These are phyloP conservation scores for Zoanthus solanderi DNA, from an alignment of 92 coral and sea anemone species.

Conservation along the genomic window DNA sequence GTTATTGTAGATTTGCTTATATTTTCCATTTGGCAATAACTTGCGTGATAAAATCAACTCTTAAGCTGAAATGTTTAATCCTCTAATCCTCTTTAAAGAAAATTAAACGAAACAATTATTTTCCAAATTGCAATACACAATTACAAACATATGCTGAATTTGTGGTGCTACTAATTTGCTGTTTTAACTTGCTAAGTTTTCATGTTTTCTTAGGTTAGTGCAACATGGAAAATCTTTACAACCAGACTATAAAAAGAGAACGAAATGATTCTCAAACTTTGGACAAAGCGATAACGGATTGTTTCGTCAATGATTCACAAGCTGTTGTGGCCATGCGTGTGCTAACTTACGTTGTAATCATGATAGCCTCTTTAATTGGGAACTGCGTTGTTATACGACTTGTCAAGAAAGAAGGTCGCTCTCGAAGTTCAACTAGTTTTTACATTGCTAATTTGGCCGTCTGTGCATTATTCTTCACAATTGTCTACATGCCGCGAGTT, in stretches of 20 bases:
- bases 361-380: conserved; percentile 62
- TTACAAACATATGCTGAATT: too few relatives aligned
- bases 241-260: neutral
- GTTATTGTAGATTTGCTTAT: too few relatives aligned
- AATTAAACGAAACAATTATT: too few relatives aligned
- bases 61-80: too few relatives aligned
- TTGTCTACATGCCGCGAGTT: conserved; percentile 74
- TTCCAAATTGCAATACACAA: too few relatives aligned
- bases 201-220: neutral
- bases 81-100: too few relatives aligned
- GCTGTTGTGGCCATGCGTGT: conserved; percentile 47
- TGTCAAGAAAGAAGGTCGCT: conserved; percentile 44
- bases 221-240: neutral
- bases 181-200: neutral
- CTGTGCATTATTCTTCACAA: conserved; percentile 59
- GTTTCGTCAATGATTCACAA: neutral
- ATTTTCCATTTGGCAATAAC: too few relatives aligned
- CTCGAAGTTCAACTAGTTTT: conserved; percentile 63
- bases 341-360: conserved; percentile 50
- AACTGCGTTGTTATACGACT: conserved; percentile 57
- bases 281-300: neutral
- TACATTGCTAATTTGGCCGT: conserved; percentile 71
- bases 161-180: too few relatives aligned
- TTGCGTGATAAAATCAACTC: too few relatives aligned
- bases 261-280: neutral